A percentile compares a stretch with the other conserved stretches of the same genome.
phyloP scores from a whole-genome alignment of 2,113 vertebrate genomes.

The Gambusia affinis region DNA sequence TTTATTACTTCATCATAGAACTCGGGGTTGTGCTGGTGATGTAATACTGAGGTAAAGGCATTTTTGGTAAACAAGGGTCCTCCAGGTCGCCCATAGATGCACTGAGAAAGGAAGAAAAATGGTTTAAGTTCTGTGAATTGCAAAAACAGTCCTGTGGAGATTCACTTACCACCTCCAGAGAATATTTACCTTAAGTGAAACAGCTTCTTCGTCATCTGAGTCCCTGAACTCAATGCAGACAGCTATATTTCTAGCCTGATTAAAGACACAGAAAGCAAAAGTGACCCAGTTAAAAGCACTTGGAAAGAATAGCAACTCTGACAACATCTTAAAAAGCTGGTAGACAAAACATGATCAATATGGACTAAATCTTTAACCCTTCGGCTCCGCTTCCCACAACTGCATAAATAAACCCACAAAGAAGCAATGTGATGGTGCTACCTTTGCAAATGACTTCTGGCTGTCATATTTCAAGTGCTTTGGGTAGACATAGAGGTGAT shows the following conservation, averaged over 20 bases:
- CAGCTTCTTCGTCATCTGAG: slow-evolving; percentile 93
- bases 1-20: slow-evolving; percentile 95
- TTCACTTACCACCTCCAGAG: background rate
- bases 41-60: slow-evolving; percentile 89
- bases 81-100: slow-evolving; percentile 95
- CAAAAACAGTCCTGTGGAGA: background rate
- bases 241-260: slow-evolving; percentile 96
- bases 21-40: slow-evolving; percentile 97
- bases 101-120: slow-evolving; percentile 75
- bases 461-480: slow-evolving; percentile 95
- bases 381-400: background rate
- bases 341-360: background rate
- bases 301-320: background rate
- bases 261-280: slow-evolving; percentile 27
- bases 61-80: slow-evolving; percentile 90
- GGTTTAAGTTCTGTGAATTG: background rate
- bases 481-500: slow-evolving; percentile 97
- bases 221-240: slow-evolving; percentile 96
- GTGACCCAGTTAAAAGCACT: slow-evolving; percentile 3
- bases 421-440: slow-evolving; percentile 48
- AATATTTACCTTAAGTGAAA: slow-evolving; percentile 86
- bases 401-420: slow-evolving; percentile 3
- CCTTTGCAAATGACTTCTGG: slow-evolving; percentile 97
- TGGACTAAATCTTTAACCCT: background rate
- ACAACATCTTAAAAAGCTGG: background rate